Evolutionary conservation across 2,888 invertebrate species (phyloP), one percentile per base, ranked within the genome.

Genomic region (Coelinius sp.): DNA sequence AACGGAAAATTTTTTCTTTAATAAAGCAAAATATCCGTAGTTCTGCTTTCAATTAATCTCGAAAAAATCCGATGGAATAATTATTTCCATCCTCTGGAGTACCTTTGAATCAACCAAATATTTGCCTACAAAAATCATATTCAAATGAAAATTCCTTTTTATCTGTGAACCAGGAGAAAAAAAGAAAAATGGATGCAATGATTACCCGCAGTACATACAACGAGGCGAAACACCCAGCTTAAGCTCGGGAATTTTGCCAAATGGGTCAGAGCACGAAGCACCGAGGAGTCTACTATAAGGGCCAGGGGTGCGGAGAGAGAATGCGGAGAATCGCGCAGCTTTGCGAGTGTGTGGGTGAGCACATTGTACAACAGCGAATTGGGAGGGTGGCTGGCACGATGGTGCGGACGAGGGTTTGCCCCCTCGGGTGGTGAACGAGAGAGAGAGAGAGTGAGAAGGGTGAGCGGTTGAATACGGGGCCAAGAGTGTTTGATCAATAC

Each of bases 181-280:
- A 44, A 44, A 44, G 12, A 14, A 49, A 49, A 49, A 49, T 70
- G 71, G 67, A 76, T 53, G 64, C 77, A 77, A 79, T 79, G 79
- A 80, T 80, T 79, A 78, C 76, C 77, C 79, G 76, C 75, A 75
- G 78, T 75, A 75, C 59, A 59, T 41, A 41, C 3, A 38, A 75
- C 73, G 74, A 75, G 76, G 75, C 76, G 79, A 77, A 81, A 78
- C 77, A 76, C 76, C 17, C 75, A 76, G 76, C 76, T 78, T 79
- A 77, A 77, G 77, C 79, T 82, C 81, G 84, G 84, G 84, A 84
- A 82, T 77, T 70, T 59, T 85, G 85, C 86, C 85, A 86, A 86
- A 85, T 86, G 80, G 85, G 85, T 86, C 85, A 85, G 81, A 84
- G 81, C 81, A 80, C 78, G 82, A 78, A 68, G 69, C 69, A 71